Evolutionary conservation across 2,888 invertebrate species (phyloP).

Genomic region (Kryphioiulus occultus): DNA sequence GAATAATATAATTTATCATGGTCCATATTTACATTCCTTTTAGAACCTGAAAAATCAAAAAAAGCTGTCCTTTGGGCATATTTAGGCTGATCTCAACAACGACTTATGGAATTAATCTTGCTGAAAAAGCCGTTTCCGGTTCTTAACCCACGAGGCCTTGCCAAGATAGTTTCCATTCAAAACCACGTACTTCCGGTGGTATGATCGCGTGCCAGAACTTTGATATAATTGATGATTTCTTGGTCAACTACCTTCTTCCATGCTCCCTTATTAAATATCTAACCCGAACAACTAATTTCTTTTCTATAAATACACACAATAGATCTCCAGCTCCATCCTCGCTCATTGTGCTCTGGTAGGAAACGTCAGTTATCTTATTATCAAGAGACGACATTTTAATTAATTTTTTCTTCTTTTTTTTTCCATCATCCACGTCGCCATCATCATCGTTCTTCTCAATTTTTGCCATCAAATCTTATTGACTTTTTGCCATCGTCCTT

Average conservation of each 20-base stretch:
- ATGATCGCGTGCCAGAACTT: background rate
- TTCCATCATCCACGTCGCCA: background rate
- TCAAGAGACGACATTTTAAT: conserved; percentile 5
- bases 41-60: no score
- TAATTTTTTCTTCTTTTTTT: background rate
- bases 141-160: background rate
- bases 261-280: background rate
- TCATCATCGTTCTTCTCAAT: background rate
- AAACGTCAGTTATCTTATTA: background rate
- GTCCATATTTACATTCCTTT: no score
- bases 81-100: no score
- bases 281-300: conserved; percentile 4
- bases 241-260: background rate
- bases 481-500: background rate
- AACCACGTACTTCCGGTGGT: background rate
- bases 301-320: conserved; percentile 5
- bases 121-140: background rate
- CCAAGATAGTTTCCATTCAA: background rate
- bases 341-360: background rate
- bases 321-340: background rate
- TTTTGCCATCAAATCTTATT: background rate
- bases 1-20: no score
- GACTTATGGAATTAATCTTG: no score
- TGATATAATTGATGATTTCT: conserved; percentile 5
- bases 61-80: no score